Conservation (phyloP, 2,113 vertebrate genomes). For the Pomatostomus ruficeps region DNA sequence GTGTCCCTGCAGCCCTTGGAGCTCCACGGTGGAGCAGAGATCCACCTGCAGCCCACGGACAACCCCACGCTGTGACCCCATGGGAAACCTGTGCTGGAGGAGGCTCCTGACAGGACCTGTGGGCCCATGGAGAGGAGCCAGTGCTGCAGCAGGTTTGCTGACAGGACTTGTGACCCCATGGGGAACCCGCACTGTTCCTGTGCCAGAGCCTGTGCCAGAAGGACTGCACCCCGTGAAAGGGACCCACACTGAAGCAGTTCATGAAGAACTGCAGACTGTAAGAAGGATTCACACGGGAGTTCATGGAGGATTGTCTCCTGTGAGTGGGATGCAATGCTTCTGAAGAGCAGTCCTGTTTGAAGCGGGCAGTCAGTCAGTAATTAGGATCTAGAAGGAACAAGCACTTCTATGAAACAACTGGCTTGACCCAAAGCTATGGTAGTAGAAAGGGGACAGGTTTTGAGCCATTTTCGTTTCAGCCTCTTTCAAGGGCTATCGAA, state of each 20-base stretch:
- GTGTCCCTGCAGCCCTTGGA: not conserved
- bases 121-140: not conserved
- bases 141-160: not conserved
- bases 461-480: not conserved
- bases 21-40: not conserved
- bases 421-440: not conserved
- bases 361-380: not conserved
- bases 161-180: not conserved
- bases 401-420: not conserved
- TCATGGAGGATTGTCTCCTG: not conserved
- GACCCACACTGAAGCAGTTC: not conserved
- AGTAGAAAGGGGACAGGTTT: not conserved
- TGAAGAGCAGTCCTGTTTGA: not conserved
- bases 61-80: not conserved
- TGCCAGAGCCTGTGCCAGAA: not conserved
- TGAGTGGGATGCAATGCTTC: not conserved
- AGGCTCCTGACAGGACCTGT: not conserved
- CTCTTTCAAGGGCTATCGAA: not conserved
- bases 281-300: not conserved
- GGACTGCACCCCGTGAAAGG: not conserved
- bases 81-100: not conserved
- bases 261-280: not conserved
- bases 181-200: accelerated
- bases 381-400: not conserved
- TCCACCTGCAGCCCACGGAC: not conserved